A percentile compares a stretch with the other conserved stretches of the same genome.
These are phyloP conservation scores for Drosophila baimaii DNA, from an alignment of 1,140 invertebrate species.

Conservation along the genomic window DNA sequence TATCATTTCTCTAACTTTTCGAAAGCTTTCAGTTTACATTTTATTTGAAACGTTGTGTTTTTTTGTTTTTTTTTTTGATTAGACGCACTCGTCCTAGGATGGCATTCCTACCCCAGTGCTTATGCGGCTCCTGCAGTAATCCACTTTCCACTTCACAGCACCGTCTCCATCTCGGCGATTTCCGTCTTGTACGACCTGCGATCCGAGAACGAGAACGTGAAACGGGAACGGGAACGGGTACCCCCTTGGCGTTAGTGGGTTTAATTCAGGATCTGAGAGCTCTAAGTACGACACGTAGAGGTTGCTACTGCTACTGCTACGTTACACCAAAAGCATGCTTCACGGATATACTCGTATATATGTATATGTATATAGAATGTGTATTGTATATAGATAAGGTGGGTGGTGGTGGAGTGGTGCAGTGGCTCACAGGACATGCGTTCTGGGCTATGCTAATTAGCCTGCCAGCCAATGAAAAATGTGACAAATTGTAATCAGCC, in stretches of 20 bases:
- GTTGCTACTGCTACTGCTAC: slow-evolving; percentile 13
- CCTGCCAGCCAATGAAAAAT: slow-evolving; percentile 49
- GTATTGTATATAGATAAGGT: neutral
- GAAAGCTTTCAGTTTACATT: slow-evolving; percentile 78
- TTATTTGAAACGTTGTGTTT: slow-evolving; percentile 77
- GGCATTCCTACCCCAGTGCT: slow-evolving; percentile 23
- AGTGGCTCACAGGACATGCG: slow-evolving; percentile 27
- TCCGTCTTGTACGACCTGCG: slow-evolving; percentile 87
- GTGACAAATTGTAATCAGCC: slow-evolving; percentile 60
- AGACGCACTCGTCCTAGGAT: slow-evolving; percentile 56
- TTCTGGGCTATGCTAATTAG: slow-evolving; percentile 38
- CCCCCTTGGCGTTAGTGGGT: slow-evolving; percentile 17
- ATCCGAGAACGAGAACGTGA: slow-evolving; percentile 16
- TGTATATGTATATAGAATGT: no score
- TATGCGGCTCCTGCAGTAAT: slow-evolving; percentile 10
- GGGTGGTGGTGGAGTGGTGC: neutral
- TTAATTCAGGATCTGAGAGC: slow-evolving; percentile 3
- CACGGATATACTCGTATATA: slow-evolving; percentile 1
- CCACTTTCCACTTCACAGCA: slow-evolving; percentile 88
- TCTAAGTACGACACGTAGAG: neutral
- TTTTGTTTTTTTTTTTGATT: no score
- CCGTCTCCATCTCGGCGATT: slow-evolving; percentile 94
- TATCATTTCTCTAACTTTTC: slow-evolving; percentile 57
- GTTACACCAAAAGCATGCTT: slow-evolving; percentile 29
- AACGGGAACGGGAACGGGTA: neutral